These are phyloP conservation scores for Rutpela maculata DNA, from an alignment of 2,888 invertebrate species.

Conservation along the genomic window DNA sequence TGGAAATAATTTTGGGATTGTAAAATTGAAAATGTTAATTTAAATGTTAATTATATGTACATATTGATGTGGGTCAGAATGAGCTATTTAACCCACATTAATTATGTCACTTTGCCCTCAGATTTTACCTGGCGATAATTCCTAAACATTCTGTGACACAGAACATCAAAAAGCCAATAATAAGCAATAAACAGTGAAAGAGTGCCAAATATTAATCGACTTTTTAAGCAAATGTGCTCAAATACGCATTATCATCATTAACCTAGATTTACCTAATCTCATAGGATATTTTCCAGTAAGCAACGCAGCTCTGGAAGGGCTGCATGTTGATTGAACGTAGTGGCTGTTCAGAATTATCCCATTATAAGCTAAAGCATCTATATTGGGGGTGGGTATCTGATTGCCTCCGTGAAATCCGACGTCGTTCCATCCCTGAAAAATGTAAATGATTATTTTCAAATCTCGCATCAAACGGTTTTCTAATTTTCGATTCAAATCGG, in stretches of 20 bases:
- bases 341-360: slow-evolving; percentile 91
- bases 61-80: no score
- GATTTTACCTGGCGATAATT: no score
- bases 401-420: slow-evolving; percentile 92
- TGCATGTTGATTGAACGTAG: slow-evolving; percentile 90
- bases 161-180: no score
- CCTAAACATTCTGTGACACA: no score
- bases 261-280: slow-evolving; percentile 78
- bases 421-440: slow-evolving; percentile 90
- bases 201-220: not conserved
- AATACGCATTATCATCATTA: slow-evolving; percentile 18
- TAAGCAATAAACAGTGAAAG: not conserved
- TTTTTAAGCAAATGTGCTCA: not conserved
- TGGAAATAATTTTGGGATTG: no score
- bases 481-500: not conserved
- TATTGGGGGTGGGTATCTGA: slow-evolving; percentile 92
- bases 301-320: slow-evolving; percentile 88
- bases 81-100: no score
- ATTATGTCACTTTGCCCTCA: no score
- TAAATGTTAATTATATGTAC: no score
- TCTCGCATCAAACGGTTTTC: not conserved
- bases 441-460: slow-evolving; percentile 12
- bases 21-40: no score
- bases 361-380: slow-evolving; percentile 89
- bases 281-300: slow-evolving; percentile 93